These are phyloP conservation scores for Nomia melanderi DNA, from an alignment of 1,140 invertebrate species.

Conservation along the genomic window DNA sequence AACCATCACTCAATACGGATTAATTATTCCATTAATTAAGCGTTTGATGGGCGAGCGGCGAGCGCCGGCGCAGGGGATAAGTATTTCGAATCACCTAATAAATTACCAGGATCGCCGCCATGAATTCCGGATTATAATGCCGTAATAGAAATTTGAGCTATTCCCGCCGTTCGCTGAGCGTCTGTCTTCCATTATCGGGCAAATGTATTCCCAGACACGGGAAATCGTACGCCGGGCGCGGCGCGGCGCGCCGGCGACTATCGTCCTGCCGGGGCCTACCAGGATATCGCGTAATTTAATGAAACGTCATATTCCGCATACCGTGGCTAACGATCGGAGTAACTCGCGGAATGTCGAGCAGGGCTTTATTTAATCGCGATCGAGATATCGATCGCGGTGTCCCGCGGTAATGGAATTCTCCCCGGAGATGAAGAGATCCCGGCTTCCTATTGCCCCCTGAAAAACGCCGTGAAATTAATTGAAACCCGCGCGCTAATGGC, in stretches of 20 bases:
- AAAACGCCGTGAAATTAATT: conserved; percentile 11
- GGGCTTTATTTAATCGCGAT: conserved; percentile 47
- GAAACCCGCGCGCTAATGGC: not conserved
- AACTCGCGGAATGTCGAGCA: conserved; percentile 48
- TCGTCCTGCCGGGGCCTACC: not conserved
- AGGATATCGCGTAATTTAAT: conserved; percentile 26
- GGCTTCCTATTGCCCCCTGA: conserved; percentile 12
- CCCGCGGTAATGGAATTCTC: conserved; percentile 43
- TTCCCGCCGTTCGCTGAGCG: not conserved
- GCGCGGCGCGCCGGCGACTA: not conserved
- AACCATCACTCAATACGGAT: too few species aligned
- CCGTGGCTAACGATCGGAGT: conserved; percentile 22
- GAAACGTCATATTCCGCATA: conserved; percentile 50
- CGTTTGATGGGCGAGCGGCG: too few species aligned
- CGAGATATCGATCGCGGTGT: conserved; percentile 41
- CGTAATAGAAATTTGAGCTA: not conserved
- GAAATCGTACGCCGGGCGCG: conserved; percentile 9
- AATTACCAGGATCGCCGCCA: too few species aligned
- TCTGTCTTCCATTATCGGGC: not conserved
- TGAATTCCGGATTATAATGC: not conserved
- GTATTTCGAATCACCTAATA: too few species aligned
- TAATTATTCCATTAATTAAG: too few species aligned
- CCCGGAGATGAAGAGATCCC: conserved; percentile 54
- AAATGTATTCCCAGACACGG: too few species aligned
- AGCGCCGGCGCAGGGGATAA: too few species aligned